phyloP scores from a whole-genome alignment of 1,140 invertebrate genomes.

The Aphidius gifuensis region DNA sequence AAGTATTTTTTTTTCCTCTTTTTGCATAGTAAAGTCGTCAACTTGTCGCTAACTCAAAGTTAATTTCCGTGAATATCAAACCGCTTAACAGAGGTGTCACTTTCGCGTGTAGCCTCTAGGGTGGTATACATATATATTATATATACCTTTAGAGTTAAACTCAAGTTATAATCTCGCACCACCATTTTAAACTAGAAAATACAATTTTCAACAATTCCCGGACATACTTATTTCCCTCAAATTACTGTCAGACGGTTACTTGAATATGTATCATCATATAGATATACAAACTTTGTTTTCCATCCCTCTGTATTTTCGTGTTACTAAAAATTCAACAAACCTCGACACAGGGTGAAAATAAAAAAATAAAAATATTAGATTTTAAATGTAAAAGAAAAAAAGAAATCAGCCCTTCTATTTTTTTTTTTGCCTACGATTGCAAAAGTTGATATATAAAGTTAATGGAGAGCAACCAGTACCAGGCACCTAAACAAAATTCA shows the following conservation, averaged over 20 bases:
- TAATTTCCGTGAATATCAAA: slow-evolving; percentile 5
- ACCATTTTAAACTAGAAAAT: neutral
- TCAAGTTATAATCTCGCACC: too few species aligned
- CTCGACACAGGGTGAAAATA: too few species aligned
- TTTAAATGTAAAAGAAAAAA: too few species aligned
- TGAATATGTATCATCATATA: too few species aligned
- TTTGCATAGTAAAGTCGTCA: neutral
- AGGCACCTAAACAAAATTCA: slow-evolving; percentile 11
- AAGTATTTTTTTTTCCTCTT: neutral
- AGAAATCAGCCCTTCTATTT: too few species aligned
- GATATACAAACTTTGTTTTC: too few species aligned
- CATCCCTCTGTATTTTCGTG: too few species aligned
- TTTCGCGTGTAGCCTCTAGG: slow-evolving; percentile 1
- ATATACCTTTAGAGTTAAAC: too few species aligned
- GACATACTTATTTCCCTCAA: neutral
- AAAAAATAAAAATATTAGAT: too few species aligned
- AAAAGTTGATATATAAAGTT: neutral
- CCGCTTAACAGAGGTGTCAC: slow-evolving; percentile 7
- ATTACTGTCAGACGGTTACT: slow-evolving; percentile 14
- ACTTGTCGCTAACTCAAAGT: neutral
- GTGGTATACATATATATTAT: neutral
- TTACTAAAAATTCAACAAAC: too few species aligned
- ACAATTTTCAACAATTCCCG: slow-evolving; percentile 12
- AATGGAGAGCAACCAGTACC: slow-evolving; percentile 14
- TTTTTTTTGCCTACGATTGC: neutral